Base-by-base conservation (phyloP, 2,888 invertebrate genomes). In the Heliconius hortense region DNA sequence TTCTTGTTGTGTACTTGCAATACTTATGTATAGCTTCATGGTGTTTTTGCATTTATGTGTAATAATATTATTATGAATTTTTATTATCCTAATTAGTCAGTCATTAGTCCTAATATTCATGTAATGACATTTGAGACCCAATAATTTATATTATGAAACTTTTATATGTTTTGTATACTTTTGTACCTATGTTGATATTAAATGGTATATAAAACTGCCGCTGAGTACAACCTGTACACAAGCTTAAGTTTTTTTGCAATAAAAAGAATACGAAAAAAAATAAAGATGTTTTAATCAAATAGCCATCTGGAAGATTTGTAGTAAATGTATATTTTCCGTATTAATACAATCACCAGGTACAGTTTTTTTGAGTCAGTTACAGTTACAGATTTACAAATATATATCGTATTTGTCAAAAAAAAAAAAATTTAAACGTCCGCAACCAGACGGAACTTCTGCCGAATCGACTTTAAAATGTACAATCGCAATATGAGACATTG, bases 281-380 rank as follows among this genome's bases (percentile, higher is more conserved):
- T 76, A 80, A 77, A 80, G 72, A 76, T 78, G 78, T 76, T 81
- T 82, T 80, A 77, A 81, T 80, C 74, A 90, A 92, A 92, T 84
- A 81, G 85, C 86, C 79, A 81, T 83, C 87, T 90, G 88, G 88
- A 91, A 93, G 92, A 92, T 93, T 93, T 91, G 92, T 93, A 92
- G 93, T 93, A 93, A 93, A 93, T 91, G 91, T 93, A 93, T 93
- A 93, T 93, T 56, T 93, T 91, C 87, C 88, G 89, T 92, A 90
- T 91, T 85, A 90, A 91, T 92, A 92, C 91, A 91, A 92, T 92
- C 91, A 91, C 91, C 93, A 93, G 93, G 93, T 93, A 93, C 93
- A 92, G 90, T 88, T 91, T 90, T 21, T 56, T 89, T 87, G 89
- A 69, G 69, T 69, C 69, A 92, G 91, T 91, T 89, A 89, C 68